A percentile compares a stretch with the other conserved stretches of the same genome.
These are phyloP conservation scores for Fistularia commersonii DNA, from an alignment of 2,797 vertebrate species.

Conservation along the genomic window DNA sequence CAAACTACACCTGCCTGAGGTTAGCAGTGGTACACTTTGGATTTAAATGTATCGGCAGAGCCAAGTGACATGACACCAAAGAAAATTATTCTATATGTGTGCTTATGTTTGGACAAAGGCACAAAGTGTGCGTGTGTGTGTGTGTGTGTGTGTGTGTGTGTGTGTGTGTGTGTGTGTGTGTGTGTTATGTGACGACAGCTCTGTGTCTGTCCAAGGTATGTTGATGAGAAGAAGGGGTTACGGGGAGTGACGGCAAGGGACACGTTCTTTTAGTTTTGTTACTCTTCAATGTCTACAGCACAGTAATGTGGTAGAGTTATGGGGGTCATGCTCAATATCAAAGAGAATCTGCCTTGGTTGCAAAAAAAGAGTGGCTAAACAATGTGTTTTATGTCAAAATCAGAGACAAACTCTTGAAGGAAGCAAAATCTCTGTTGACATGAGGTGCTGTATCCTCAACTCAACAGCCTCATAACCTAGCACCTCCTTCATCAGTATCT, in stretches of 20 bases:
- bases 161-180: not conserved
- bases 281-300: constrained; percentile 36
- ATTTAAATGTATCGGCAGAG: constrained; percentile 22
- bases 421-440: constrained; percentile 72
- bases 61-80: constrained; percentile 8
- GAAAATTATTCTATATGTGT: not conserved
- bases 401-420: constrained; percentile 59
- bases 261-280: constrained; percentile 62
- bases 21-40: constrained; percentile 37
- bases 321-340: constrained; percentile 69
- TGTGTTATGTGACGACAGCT: constrained; percentile 43
- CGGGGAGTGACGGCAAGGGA: constrained; percentile 47
- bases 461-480: constrained; percentile 71
- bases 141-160: not conserved
- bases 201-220: constrained; percentile 52
- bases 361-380: constrained; percentile 60
- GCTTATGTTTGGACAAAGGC: no score
- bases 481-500: constrained; percentile 69
- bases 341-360: constrained; percentile 65
- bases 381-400: constrained; percentile 70
- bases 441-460: constrained; percentile 62
- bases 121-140: not conserved
- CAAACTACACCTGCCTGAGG: constrained; percentile 45
- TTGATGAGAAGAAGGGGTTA: constrained; percentile 62
- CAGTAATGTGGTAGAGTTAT: constrained; percentile 65